A percentile compares a stretch with the other conserved stretches of the same genome.
Evolutionary conservation across 2,888 invertebrate species (phyloP).

Genomic region (Chloroclysta siterata): DNA sequence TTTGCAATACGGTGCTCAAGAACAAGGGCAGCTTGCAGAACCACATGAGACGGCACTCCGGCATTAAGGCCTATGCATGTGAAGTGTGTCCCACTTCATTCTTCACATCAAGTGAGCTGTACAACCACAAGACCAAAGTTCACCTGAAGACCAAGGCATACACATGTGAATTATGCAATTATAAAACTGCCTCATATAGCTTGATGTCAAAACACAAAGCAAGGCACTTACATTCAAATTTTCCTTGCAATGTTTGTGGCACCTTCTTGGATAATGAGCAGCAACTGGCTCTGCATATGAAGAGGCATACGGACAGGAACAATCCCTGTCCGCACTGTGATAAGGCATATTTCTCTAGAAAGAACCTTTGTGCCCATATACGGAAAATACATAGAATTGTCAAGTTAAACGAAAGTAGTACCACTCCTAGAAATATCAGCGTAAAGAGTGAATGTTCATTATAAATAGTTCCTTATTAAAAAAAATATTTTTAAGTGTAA

Average conservation of each 20-base stretch:
- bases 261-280: conserved; percentile 58
- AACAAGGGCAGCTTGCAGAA: conserved; percentile 44
- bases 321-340: conserved; percentile 62
- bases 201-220: conserved; percentile 56
- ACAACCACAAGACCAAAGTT: conserved; percentile 59
- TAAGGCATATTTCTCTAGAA: conserved; percentile 53
- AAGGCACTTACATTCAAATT: conserved; percentile 57
- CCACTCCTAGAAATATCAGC: background rate
- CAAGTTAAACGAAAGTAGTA: conserved; percentile 2
- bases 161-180: conserved; percentile 64
- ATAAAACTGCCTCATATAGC: conserved; percentile 47
- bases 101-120: conserved; percentile 62
- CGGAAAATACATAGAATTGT: conserved; percentile 35
- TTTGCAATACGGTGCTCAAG: conserved; percentile 59
- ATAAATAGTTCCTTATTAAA: background rate
- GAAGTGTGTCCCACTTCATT: conserved; percentile 68
- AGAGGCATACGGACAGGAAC: conserved; percentile 62
- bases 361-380: conserved; percentile 43
- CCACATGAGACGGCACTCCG: conserved; percentile 67
- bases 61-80: conserved; percentile 62
- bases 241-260: conserved; percentile 65
- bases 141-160: conserved; percentile 55
- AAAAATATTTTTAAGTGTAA: background rate
- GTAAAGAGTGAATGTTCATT: conserved; percentile 7
- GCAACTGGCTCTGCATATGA: conserved; percentile 59